Base-by-base conservation (phyloP, 2,113 vertebrate genomes). In the Thomomys bottae region DNA sequence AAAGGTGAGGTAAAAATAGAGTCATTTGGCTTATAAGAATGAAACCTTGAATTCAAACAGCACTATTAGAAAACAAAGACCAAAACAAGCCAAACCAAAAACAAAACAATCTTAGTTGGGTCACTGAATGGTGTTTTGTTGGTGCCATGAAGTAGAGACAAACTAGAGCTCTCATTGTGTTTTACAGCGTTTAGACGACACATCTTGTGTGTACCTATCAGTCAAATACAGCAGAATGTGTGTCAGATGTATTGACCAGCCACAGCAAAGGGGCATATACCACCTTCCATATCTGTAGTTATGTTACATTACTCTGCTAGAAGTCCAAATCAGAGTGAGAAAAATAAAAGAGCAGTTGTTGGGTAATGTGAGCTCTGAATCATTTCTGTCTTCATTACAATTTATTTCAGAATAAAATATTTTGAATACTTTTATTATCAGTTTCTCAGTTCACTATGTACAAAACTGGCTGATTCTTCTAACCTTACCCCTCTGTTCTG, bases 391-490 rank as follows among this genome's bases (percentile, higher is more conserved):
- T 85, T 87, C 84, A 49, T n/a, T 45, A 70, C 20, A 77, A 57
- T 32, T 76, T 87, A 40, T 30, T 88, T 94, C 38, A 81, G 36
- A 73, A 64, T 32, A 94, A 92, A 61, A 26, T 38, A 79, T 75
- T 71, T 92, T 77, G 40, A 59, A 36, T 28, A 54, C 40, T 78
- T 90, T 82, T 45, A 80, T 59, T 59, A 67, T 57, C 40, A 86
- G 40, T 40, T 88, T 82, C 81, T 61, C 18, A 78, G 30, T 57
- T 85, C 64, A 85, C 26, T 73, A 82, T 76, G 26, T 7, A 71
- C 40, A 12, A 77, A 1, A 38, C 49, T 54, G 49, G 15, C 49
- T 54, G 49, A 54, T 54, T 54, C 49, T 54, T 54, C 49, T 54
- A 54, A 54, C 49, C 49, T 17, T 54, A 54, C 49, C 49, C 11